Percentiles rank a stretch among this genome's conserved stretches.
Conservation (phyloP, 2,888 invertebrate genomes). For the Polylopha cassiicola region DNA sequence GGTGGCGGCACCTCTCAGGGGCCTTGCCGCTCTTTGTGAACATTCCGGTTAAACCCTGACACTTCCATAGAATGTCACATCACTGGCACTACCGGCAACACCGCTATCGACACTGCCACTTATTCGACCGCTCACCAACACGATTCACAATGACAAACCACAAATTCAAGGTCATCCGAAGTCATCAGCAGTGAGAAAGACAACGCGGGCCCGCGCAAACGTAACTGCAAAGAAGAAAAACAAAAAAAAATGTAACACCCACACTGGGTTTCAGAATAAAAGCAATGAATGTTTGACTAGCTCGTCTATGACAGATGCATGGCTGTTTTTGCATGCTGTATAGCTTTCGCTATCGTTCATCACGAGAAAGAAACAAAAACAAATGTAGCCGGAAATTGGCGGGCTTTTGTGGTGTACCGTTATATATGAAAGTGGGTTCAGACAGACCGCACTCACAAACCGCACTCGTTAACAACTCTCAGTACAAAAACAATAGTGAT, state of each 20-base stretch:
- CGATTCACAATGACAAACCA: conserved; percentile 56
- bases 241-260: conserved; percentile 55
- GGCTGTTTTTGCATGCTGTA: conserved; percentile 37
- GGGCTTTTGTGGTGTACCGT: conserved; percentile 37
- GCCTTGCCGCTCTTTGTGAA: conserved; percentile 72
- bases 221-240: conserved; percentile 74
- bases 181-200: conserved; percentile 62
- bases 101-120: conserved; percentile 44
- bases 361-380: conserved; percentile 40
- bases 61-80: conserved; percentile 72
- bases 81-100: conserved; percentile 45
- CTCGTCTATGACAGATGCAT: conserved; percentile 32
- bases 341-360: conserved; percentile 35
- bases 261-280: conserved; percentile 34
- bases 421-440: conserved; percentile 42
- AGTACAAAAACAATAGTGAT: conserved; percentile 2
- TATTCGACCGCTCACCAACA: conserved; percentile 51
- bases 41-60: conserved; percentile 68
- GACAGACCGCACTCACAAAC: conserved; percentile 23
- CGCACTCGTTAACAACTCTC: conserved; percentile 1
- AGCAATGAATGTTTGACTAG: conserved; percentile 30
- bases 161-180: conserved; percentile 63
- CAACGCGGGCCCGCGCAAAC: conserved; percentile 58
- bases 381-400: conserved; percentile 26
- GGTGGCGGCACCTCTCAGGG: conserved; percentile 69